Conservation (phyloP, 2,888 invertebrate genomes). For the Epirrhoe tristata region DNA sequence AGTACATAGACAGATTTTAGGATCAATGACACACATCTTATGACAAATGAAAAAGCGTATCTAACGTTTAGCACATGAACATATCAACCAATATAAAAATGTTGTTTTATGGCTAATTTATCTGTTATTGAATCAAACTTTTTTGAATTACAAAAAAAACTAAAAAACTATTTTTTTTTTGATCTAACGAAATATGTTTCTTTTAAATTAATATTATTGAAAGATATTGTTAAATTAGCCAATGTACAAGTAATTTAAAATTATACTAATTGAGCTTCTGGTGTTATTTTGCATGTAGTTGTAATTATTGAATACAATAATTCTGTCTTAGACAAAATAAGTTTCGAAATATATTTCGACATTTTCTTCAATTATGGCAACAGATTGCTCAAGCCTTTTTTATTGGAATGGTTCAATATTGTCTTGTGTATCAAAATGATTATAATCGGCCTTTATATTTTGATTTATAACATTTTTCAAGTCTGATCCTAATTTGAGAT, state of each 20-base stretch:
- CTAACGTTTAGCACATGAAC: conserved; percentile 81
- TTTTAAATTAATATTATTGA: conserved; percentile 38
- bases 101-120: conserved; percentile 52
- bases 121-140: conserved; percentile 31
- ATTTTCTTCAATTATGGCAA: conserved; percentile 71
- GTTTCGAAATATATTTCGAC: conserved; percentile 54
- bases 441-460: conserved; percentile 52
- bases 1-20: conserved; percentile 53
- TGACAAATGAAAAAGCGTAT: conserved; percentile 67
- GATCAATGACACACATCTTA: conserved; percentile 71
- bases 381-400: conserved; percentile 75
- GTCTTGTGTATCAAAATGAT: conserved; percentile 39
- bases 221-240: conserved; percentile 43
- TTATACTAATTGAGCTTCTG: conserved; percentile 69
- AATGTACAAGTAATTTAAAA: conserved; percentile 50
- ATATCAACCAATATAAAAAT: conserved; percentile 74
- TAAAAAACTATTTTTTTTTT: no score
- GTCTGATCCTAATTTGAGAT: conserved; percentile 72
- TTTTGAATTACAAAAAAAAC: no score
- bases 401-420: conserved; percentile 40
- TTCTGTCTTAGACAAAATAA: conserved; percentile 70
- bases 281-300: conserved; percentile 73
- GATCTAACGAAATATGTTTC: conserved; percentile 34
- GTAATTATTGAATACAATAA: conserved; percentile 64
- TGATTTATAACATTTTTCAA: conserved; percentile 58